phyloP scores from a whole-genome alignment of 2,888 invertebrate species.

The Rhaphigaster nebulosa region DNA sequence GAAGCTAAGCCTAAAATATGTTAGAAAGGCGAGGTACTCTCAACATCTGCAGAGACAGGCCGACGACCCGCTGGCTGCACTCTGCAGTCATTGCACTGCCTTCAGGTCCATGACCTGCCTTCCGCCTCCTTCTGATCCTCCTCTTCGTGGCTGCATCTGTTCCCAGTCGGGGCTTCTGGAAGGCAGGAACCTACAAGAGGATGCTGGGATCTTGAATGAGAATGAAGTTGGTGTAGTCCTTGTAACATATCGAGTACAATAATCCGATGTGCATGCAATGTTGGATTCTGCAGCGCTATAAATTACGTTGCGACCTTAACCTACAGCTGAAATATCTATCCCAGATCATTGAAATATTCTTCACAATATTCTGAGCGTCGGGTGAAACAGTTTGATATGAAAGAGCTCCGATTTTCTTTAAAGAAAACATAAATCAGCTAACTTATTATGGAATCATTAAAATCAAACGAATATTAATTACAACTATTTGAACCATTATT shows the following conservation, averaged over 20 bases:
- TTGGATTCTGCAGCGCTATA: neutral
- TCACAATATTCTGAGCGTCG: no score
- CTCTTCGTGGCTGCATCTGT: neutral
- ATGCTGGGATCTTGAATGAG: neutral
- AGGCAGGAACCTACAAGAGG: neutral
- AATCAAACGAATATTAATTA: no score
- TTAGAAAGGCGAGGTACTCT: neutral
- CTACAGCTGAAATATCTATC: no score
- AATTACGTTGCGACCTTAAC: no score
- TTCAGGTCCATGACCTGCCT: slow-evolving; percentile 21
- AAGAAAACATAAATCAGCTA: no score
- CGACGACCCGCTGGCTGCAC: neutral
- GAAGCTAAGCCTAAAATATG: neutral
- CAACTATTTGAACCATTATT: no score
- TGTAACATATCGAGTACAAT: neutral
- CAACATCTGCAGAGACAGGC: neutral
- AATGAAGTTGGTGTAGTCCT: neutral
- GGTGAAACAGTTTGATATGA: no score
- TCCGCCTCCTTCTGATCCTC: neutral
- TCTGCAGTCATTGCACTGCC: slow-evolving; percentile 24
- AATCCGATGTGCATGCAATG: no score
- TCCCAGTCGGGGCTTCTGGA: neutral
- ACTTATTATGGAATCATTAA: no score
- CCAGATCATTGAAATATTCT: no score
- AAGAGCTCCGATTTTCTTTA: no score